These are phyloP conservation scores for Etheostoma cragini DNA, from an alignment of 2,113 vertebrate species.

Conservation along the genomic window DNA sequence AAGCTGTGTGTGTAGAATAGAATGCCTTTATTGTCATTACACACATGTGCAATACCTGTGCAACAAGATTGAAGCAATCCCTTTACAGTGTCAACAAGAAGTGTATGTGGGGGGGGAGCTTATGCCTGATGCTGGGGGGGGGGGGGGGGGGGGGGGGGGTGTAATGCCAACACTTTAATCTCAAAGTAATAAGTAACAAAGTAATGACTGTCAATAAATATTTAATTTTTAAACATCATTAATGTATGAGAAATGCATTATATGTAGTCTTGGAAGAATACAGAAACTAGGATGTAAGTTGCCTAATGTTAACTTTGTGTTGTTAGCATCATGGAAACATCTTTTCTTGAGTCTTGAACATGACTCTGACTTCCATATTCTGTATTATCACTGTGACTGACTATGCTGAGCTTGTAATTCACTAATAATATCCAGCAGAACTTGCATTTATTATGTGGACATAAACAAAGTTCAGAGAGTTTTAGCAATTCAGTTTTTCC, in stretches of 20 bases:
- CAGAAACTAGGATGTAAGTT: background rate
- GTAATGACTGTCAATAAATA: background rate
- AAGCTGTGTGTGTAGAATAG: background rate
- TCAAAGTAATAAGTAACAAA: no score
- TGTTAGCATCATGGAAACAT: background rate
- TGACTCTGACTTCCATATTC: background rate
- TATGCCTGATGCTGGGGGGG: no score
- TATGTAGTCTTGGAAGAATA: background rate
- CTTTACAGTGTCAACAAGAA: no score
- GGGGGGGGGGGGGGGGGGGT: no score
- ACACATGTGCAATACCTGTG: no score
- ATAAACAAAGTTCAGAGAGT: conserved; percentile 5
- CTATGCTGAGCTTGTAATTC: conserved; percentile 21
- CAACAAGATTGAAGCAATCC: no score
- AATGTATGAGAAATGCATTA: background rate
- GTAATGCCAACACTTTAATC: background rate
- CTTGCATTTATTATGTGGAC: conserved; percentile 32
- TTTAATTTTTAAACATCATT: background rate
- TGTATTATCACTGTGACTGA: background rate
- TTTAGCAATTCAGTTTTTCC: conserved; percentile 29
- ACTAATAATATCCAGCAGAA: conserved; percentile 1
- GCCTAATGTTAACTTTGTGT: background rate
- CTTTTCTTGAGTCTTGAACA: background rate
- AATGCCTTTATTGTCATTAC: no score
- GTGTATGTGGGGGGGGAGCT: background rate